phyloP scores from a whole-genome alignment of 2,113 vertebrate species.

The Urocolius indicus region DNA sequence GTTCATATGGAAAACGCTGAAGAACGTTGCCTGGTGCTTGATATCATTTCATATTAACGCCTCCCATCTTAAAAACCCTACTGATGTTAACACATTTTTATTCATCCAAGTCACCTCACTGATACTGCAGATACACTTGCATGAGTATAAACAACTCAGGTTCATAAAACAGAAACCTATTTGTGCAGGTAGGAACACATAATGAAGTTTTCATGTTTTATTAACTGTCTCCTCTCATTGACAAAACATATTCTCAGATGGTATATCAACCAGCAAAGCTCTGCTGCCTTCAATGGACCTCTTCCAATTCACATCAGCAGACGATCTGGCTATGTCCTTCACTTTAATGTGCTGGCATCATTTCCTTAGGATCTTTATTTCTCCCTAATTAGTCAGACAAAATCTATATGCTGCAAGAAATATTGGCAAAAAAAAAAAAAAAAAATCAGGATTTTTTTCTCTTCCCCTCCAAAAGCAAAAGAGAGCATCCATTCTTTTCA shows the following conservation, averaged over 20 bases:
- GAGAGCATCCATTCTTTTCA: background rate
- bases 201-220: slow-evolving; percentile 32
- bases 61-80: background rate
- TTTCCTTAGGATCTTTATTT: background rate
- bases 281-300: background rate
- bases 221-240: background rate
- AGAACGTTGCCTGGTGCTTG: background rate
- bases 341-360: background rate
- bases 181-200: background rate
- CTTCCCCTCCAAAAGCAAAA: background rate
- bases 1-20: background rate
- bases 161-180: background rate
- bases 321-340: background rate
- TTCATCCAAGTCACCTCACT: background rate
- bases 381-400: background rate
- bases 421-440: background rate
- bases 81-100: background rate
- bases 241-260: background rate
- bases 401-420: background rate
- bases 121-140: background rate
- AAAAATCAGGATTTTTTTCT: background rate
- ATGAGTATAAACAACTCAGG: background rate
- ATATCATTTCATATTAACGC: background rate
- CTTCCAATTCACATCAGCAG: slow-evolving; percentile 1
- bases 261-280: background rate